These are phyloP conservation scores for Aldabrachelys gigantea DNA, from an alignment of 2,113 vertebrate species.

Conservation along the genomic window DNA sequence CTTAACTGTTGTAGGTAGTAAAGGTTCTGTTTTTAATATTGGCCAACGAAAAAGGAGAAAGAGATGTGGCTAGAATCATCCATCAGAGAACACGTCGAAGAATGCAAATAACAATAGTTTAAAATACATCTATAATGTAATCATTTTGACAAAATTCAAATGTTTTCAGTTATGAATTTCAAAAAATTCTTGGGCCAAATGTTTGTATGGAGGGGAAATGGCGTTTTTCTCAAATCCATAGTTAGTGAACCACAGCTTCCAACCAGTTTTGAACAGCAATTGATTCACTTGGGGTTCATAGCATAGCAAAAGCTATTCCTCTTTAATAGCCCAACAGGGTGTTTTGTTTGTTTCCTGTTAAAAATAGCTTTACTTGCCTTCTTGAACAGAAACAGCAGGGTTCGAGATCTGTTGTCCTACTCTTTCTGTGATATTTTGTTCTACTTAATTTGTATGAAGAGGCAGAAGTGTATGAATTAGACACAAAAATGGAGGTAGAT, in stretches of 20 bases:
- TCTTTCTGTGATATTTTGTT: constrained; percentile 77
- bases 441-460: constrained; percentile 63
- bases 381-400: constrained; percentile 73
- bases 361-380: constrained; percentile 70
- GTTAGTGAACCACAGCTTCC: constrained; percentile 58
- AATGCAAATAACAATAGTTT: background rate
- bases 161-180: constrained; percentile 4
- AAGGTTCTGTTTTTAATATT: background rate
- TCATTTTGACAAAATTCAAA: background rate
- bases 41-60: background rate
- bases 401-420: constrained; percentile 72
- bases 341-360: constrained; percentile 73
- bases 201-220: background rate
- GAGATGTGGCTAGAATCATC: background rate
- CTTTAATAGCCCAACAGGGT: constrained; percentile 57
- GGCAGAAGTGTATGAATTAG: constrained; percentile 69
- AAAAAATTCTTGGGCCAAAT: background rate
- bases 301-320: constrained; percentile 48
- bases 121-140: background rate
- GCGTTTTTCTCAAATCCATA: constrained; percentile 49
- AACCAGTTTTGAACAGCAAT: constrained; percentile 45
- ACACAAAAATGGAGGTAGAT: constrained; percentile 41
- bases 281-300: constrained; percentile 43
- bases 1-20: background rate
- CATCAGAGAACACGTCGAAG: background rate